Evolutionary conservation across 2,797 vertebrate species (phyloP).

Genomic region (Trichosurus vulpecula): DNA sequence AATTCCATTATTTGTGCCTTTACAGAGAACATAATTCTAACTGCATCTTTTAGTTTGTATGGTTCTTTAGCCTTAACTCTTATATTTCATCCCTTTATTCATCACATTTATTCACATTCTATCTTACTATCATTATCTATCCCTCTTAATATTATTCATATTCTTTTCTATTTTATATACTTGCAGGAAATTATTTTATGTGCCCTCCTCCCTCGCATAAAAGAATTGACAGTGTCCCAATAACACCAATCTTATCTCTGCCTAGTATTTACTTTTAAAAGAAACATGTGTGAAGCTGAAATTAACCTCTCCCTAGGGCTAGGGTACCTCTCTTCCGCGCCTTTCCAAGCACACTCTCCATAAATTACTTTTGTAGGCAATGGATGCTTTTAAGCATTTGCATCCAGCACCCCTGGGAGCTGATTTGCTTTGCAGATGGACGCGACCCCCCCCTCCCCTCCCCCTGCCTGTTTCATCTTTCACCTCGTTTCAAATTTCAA

Average conservation of each 20-base stretch:
- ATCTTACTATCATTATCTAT: neutral
- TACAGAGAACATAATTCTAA: neutral
- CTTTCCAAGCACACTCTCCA: neutral
- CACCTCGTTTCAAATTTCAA: neutral
- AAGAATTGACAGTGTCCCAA: neutral
- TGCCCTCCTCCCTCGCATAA: neutral
- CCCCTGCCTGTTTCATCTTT: neutral
- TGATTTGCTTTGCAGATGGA: conserved; percentile 33
- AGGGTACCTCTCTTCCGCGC: neutral
- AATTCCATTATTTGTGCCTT: neutral
- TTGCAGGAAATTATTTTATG: neutral
- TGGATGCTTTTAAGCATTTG: neutral
- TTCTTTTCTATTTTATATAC: neutral
- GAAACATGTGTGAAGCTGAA: neutral
- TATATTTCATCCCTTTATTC: neutral
- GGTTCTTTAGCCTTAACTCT: neutral
- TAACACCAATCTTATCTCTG: conserved; percentile 21
- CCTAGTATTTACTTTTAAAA: conserved; percentile 22
- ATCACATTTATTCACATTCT: conserved; percentile 23
- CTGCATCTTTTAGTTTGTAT: conserved; percentile 16
- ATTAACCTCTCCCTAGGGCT: neutral
- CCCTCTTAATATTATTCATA: neutral
- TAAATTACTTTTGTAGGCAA: neutral
- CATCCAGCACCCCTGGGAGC: neutral
- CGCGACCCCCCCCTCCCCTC: neutral